A percentile compares a stretch with the other conserved stretches of the same genome.
phyloP scores from a whole-genome alignment of 2,888 invertebrate species.

The Spatulosminthurus flaviceps region DNA sequence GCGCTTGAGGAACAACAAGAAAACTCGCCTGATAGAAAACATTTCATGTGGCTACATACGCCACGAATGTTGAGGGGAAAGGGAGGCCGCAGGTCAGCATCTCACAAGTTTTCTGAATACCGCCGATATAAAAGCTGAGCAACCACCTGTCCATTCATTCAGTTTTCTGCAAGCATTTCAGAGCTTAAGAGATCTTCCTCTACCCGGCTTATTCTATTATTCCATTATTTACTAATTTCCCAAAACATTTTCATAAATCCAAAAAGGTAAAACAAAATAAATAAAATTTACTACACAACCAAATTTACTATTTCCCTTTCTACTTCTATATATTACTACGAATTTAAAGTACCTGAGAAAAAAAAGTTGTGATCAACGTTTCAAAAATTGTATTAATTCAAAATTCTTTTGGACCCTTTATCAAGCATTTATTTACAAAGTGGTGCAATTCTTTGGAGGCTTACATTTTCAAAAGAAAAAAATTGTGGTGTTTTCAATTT shows the following conservation, averaged over 20 bases:
- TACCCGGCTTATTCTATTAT: conserved; percentile 12
- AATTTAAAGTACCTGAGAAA: background rate
- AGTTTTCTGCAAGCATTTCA: conserved; percentile 54
- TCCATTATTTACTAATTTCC: conserved; percentile 18
- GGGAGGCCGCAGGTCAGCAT: conserved; percentile 51
- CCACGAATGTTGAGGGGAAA: conserved; percentile 36
- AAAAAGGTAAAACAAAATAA: conserved; percentile 29
- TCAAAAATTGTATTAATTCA: background rate
- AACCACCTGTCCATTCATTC: conserved; percentile 63
- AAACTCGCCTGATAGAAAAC: conserved; percentile 28
- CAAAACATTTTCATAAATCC: conserved; percentile 26
- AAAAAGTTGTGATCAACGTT: background rate
- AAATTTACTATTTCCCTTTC: background rate
- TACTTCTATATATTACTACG: background rate
- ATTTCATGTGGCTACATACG: background rate
- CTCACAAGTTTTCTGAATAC: conserved; percentile 49
- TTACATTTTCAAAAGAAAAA: conserved; percentile 2
- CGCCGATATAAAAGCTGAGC: conserved; percentile 62
- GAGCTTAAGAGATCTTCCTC: conserved; percentile 44
- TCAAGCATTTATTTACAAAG: background rate
- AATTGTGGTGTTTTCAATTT: background rate
- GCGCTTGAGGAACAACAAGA: conserved; percentile 35
- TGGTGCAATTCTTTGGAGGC: background rate
- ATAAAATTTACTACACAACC: background rate
- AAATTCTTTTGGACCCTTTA: background rate